Conservation (phyloP, 2,797 vertebrate species). For the Momotus momota region DNA sequence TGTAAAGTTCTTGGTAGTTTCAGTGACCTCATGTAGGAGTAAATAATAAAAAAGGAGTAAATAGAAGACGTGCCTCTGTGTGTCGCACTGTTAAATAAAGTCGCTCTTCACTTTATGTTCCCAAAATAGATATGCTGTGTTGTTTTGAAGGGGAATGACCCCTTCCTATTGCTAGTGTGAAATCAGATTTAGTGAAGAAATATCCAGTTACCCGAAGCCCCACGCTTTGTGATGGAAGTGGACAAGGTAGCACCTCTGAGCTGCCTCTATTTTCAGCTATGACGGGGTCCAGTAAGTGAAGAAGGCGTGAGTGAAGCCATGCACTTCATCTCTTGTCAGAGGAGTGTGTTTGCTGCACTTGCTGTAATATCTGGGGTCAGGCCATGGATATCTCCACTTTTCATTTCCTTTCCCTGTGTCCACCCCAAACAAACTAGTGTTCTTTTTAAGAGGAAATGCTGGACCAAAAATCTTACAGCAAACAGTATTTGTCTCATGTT, state of each 20-base stretch:
- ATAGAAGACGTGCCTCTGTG: not conserved
- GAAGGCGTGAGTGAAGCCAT: not conserved
- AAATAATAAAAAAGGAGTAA: not conserved
- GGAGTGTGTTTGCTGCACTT: not conserved
- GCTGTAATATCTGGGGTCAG: not conserved
- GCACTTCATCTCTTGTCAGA: not conserved
- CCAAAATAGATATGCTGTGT: not conserved
- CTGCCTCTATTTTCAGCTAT: not conserved
- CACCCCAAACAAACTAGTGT: not conserved
- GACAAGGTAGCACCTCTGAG: not conserved
- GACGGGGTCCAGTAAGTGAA: not conserved
- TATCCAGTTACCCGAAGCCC: not conserved
- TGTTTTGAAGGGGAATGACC: not conserved
- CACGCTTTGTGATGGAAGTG: accelerated
- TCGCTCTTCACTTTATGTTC: not conserved
- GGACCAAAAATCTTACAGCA: not conserved
- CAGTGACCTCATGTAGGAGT: not conserved
- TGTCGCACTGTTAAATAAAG: not conserved
- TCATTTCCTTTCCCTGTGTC: not conserved
- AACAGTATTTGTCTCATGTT: not conserved
- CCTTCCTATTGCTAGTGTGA: not conserved
- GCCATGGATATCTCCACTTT: not conserved
- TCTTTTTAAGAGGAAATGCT: not conserved
- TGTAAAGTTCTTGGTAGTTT: not conserved
- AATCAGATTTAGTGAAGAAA: not conserved